phyloP scores from a whole-genome alignment of 2,888 invertebrate species.

The Clivina fossor region DNA sequence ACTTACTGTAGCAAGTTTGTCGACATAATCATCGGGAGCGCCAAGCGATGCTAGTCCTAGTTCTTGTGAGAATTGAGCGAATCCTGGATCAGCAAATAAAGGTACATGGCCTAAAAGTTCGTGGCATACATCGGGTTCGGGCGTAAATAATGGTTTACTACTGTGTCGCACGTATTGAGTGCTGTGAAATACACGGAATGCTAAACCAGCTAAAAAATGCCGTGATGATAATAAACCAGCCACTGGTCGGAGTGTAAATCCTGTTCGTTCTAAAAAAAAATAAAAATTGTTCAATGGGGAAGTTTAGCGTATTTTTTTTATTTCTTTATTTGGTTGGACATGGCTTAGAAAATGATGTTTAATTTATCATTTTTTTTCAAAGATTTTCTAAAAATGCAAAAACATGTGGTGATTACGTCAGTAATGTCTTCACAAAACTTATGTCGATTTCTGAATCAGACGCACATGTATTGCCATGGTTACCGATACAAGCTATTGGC shows the following conservation, averaged over 20 bases:
- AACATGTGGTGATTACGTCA: no score
- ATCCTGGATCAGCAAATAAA: constrained; percentile 91
- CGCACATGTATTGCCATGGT: no score
- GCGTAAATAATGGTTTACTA: constrained; percentile 93
- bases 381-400: no score
- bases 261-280: constrained; percentile 79
- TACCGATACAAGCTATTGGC: no score
- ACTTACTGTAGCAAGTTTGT: constrained; percentile 89
- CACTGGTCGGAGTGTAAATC: constrained; percentile 94
- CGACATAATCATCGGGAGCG: constrained; percentile 94
- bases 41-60: constrained; percentile 96
- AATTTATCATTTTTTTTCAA: no score
- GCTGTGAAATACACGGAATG: constrained; percentile 98
- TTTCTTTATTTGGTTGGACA: no score
- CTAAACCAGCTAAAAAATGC: constrained; percentile 97
- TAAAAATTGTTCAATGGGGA: no score
- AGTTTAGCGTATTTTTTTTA: no score
- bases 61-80: constrained; percentile 97
- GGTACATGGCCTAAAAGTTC: constrained; percentile 96
- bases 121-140: constrained; percentile 97
- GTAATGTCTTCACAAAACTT: no score
- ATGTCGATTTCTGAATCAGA: no score
- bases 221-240: constrained; percentile 95
- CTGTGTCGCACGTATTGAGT: constrained; percentile 98
- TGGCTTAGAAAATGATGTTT: no score